Percentiles rank a stretch among this genome's conserved stretches.
Conservation (phyloP, 2,797 vertebrate species). For the Thamnophis elegans region DNA sequence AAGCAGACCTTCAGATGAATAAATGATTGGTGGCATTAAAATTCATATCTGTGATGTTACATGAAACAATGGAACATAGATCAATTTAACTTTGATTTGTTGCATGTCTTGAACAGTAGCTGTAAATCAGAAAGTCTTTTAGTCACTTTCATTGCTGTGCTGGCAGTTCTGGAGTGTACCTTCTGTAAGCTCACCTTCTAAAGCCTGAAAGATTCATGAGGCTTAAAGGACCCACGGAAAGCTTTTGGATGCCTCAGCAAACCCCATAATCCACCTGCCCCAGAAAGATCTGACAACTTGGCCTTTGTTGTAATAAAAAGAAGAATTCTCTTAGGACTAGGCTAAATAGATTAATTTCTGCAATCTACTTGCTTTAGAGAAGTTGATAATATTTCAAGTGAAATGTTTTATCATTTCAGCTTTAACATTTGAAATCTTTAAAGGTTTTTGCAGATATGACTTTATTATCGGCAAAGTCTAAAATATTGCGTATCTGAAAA, state of each 20-base stretch:
- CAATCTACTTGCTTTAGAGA: background rate
- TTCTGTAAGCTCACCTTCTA: background rate
- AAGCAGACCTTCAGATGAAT: slow-evolving; percentile 10
- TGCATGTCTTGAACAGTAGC: background rate
- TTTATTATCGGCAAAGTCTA: background rate
- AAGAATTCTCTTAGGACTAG: background rate
- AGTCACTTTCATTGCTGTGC: slow-evolving; percentile 30
- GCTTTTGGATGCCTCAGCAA: slow-evolving; percentile 4
- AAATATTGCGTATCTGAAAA: background rate
- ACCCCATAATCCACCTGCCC: background rate
- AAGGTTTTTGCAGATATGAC: background rate
- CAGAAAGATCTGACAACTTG: background rate
- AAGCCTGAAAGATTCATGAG: background rate
- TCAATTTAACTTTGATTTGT: slow-evolving; percentile 29
- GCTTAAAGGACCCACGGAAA: slow-evolving; percentile 5
- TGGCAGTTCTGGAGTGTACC: background rate
- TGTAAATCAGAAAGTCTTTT: slow-evolving; percentile 27
- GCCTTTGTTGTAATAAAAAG: rapidly evolving
- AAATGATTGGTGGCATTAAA: background rate
- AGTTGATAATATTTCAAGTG: background rate
- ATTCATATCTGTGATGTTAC: slow-evolving; percentile 9
- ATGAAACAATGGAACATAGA: slow-evolving; percentile 15
- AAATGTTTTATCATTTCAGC: background rate
- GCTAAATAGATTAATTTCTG: background rate
- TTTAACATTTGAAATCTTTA: background rate